phyloP scores from a whole-genome alignment of 2,113 vertebrate genomes.

The Ammospiza nelsoni region DNA sequence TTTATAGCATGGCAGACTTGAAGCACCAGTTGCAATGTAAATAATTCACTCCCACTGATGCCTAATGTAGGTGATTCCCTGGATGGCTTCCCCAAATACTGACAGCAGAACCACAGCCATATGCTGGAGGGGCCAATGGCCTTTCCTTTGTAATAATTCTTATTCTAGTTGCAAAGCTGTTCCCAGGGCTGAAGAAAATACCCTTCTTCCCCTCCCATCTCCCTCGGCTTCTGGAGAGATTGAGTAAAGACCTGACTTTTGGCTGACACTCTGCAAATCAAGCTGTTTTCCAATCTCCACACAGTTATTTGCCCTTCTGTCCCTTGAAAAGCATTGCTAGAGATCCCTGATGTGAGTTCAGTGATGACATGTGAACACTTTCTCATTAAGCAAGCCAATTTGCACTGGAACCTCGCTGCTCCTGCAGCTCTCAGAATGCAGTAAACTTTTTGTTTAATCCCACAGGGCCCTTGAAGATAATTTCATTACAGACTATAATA shows the following conservation, averaged over 20 bases:
- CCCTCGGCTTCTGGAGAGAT: not conserved
- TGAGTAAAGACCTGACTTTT: not conserved
- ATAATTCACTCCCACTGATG: not conserved
- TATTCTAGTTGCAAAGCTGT: not conserved
- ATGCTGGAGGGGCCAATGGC: not conserved
- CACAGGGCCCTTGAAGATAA: conserved; percentile 42
- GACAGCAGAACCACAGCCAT: not conserved
- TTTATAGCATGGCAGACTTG: fast-evolving
- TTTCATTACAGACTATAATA: conserved; percentile 61
- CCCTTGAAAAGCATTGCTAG: not conserved
- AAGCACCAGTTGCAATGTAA: not conserved
- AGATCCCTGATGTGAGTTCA: not conserved
- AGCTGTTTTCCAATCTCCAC: not conserved
- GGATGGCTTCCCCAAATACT: not conserved
- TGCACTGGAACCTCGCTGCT: not conserved
- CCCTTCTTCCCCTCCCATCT: not conserved
- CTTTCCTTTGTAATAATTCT: not conserved
- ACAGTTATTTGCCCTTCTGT: not conserved
- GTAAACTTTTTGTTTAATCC: conserved; percentile 39
- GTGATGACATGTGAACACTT: not conserved
- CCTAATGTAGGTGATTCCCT: not conserved
- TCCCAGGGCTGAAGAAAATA: not conserved
- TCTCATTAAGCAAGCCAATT: not conserved
- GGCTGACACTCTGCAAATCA: not conserved
- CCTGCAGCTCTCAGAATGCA: conserved; percentile 2